These are phyloP conservation scores for Mastomys coucha DNA, from an alignment of 2,113 vertebrate genomes.

Conservation along the genomic window DNA sequence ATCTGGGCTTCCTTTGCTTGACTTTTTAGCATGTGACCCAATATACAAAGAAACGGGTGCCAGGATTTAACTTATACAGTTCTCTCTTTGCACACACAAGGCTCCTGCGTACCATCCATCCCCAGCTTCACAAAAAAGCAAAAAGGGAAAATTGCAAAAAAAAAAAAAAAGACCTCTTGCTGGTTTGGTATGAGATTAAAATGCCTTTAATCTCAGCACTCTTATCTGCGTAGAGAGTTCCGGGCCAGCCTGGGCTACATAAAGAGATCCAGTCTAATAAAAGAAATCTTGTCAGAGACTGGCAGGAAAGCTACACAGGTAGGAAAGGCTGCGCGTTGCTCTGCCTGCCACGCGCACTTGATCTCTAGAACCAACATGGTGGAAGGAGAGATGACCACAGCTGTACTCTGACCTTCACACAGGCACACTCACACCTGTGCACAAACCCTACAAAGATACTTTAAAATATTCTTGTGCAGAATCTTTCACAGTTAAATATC, in stretches of 20 bases:
- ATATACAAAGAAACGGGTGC: constrained; percentile 1
- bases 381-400: not conserved
- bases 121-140: not conserved
- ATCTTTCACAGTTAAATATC: constrained; percentile 47
- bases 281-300: not conserved
- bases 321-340: not conserved
- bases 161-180: not conserved
- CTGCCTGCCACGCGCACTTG: not conserved
- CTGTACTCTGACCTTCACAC: not conserved
- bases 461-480: not conserved
- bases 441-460: not conserved
- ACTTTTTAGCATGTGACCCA: constrained; percentile 23
- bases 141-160: not conserved
- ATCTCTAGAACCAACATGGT: not conserved
- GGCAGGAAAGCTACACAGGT: not conserved
- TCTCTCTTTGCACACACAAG: not conserved
- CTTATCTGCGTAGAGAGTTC: not conserved
- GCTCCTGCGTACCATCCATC: not conserved
- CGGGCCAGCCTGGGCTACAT: not conserved
- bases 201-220: not conserved
- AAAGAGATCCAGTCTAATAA: not conserved
- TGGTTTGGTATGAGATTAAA: not conserved
- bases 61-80: not conserved
- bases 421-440: not conserved
- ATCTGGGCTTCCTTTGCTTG: constrained; percentile 41